phyloP scores from a whole-genome alignment of 2,888 invertebrate species.

The Dryomyza anilis region DNA sequence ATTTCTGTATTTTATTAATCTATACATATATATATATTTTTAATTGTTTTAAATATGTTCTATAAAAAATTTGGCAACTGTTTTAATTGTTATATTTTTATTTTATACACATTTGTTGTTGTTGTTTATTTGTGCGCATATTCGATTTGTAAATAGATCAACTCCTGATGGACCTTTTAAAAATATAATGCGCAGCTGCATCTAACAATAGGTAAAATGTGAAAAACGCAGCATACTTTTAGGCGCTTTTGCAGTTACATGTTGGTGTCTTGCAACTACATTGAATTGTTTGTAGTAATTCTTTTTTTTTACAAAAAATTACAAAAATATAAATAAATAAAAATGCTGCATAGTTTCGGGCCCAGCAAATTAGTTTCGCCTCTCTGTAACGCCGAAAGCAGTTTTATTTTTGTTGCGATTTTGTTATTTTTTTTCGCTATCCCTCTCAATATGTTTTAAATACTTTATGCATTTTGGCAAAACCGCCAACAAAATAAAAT shows the following conservation, averaged over 20 bases:
- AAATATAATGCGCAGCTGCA: neutral
- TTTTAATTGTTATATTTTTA: no score
- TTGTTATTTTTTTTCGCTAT: no score
- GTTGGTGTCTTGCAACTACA: neutral
- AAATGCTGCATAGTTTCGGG: neutral
- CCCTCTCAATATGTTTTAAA: no score
- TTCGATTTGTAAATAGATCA: neutral
- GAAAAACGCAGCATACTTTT: conserved; percentile 45
- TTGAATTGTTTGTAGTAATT: neutral
- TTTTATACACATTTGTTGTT: no score
- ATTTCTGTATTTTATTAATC: no score
- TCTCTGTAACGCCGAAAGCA: no score
- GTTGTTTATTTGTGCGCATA: neutral
- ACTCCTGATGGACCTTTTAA: conserved; percentile 10
- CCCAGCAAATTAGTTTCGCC: neutral
- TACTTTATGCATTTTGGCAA: no score
- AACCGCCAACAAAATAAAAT: no score
- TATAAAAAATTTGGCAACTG: no score
- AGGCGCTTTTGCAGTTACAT: conserved; percentile 43
- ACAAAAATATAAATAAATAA: neutral
- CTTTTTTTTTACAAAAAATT: neutral
- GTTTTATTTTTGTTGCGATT: no score
- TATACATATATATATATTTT: no score
- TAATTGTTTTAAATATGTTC: no score
- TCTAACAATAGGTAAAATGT: neutral